Evolutionary conservation across 64 coral and sea anemone genomes (phyloP).

Genomic region (Montipora efflorescens): DNA sequence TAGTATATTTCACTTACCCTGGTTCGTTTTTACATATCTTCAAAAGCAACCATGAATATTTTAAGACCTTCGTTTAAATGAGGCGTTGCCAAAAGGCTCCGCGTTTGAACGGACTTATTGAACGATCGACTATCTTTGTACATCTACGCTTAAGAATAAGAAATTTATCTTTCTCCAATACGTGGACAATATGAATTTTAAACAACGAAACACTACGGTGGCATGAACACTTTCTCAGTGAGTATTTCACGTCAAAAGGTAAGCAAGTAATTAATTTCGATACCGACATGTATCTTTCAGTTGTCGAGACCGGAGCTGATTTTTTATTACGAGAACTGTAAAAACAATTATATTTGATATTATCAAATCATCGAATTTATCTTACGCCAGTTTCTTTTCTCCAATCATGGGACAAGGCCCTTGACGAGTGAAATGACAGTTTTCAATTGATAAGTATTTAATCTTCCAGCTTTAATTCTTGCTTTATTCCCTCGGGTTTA

Average conservation of each 20-base stretch:
- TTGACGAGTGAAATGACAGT: not conserved
- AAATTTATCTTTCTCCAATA: not conserved
- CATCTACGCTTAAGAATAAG: not conserved
- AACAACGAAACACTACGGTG: not conserved
- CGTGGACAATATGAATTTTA: too few species aligned
- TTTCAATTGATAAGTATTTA: not conserved
- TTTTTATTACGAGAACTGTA: not conserved
- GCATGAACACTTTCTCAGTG: not conserved
- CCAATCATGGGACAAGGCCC: not conserved
- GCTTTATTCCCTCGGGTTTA: not conserved
- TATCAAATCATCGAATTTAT: conserved; percentile 14
- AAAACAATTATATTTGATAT: not conserved
- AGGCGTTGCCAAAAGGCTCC: not conserved
- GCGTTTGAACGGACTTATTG: not conserved
- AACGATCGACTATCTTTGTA: too few species aligned
- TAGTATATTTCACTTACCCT: not conserved
- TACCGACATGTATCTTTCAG: not conserved
- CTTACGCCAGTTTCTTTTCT: not conserved
- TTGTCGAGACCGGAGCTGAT: not conserved
- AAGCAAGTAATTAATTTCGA: conserved; percentile 21
- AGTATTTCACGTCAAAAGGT: not conserved
- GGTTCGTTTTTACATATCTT: conserved; percentile 17
- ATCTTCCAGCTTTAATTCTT: not conserved
- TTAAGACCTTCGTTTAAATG: conserved; percentile 26
- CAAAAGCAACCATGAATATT: conserved; percentile 46